phyloP scores from a whole-genome alignment of 2,797 vertebrate genomes.

The Mycteria americana region DNA sequence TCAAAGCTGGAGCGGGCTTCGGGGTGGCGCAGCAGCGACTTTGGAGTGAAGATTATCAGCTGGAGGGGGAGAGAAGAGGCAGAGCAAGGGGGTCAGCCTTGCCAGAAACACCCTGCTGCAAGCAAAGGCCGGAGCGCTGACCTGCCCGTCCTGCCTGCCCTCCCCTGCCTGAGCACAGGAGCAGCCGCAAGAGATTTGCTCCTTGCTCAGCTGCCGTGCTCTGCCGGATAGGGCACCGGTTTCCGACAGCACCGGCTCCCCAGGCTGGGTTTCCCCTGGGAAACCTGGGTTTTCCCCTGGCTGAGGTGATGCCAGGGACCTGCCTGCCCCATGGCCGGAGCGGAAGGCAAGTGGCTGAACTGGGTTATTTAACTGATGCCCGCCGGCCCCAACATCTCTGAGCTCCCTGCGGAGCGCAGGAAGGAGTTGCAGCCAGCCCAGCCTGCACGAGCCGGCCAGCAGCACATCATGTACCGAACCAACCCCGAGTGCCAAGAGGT shows the following conservation, averaged over 20 bases:
- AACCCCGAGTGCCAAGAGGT: background rate
- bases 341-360: background rate
- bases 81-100: background rate
- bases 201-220: background rate
- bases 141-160: background rate
- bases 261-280: background rate
- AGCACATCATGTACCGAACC: rapidly evolving
- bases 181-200: background rate
- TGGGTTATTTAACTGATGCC: rapidly evolving
- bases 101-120: background rate
- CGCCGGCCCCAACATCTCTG: rapidly evolving
- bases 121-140: background rate
- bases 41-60: conserved; percentile 94
- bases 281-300: no score
- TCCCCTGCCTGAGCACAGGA: background rate
- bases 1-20: conserved; percentile 94
- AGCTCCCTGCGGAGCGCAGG: rapidly evolving
- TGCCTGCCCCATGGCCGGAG: background rate
- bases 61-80: conserved; percentile 48
- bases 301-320: background rate
- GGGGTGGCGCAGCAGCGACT: conserved; percentile 91
- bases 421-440: background rate
- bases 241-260: background rate
- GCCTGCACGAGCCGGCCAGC: rapidly evolving
- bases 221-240: background rate